A percentile compares a stretch with the other conserved stretches of the same genome.
These are phyloP conservation scores for Ciona savignyi DNA, from an alignment of 23 tunicate genomes.

Conservation along the genomic window DNA sequence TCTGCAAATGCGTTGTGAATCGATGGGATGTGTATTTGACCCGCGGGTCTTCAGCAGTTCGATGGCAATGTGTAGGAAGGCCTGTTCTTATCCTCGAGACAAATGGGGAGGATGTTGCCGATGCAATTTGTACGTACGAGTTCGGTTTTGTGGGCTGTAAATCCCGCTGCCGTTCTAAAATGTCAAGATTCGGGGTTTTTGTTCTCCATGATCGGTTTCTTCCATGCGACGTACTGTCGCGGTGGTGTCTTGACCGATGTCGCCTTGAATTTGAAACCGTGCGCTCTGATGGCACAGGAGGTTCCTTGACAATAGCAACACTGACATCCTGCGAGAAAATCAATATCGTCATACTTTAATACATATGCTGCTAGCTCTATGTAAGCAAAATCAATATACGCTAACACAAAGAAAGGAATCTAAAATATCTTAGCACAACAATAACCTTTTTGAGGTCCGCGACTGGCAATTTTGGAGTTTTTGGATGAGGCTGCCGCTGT, in stretches of 20 bases:
- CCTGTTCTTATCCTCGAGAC: not conserved
- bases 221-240: not conserved
- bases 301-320: too few species aligned
- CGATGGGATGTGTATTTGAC: constrained; percentile 7
- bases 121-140: constrained; percentile 82
- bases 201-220: constrained; percentile 34
- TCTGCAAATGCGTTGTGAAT: constrained; percentile 5
- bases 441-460: not conserved
- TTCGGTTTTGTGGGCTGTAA: constrained; percentile 85
- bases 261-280: too few species aligned
- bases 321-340: too few species aligned
- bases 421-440: too few species aligned
- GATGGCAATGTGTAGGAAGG: not conserved
- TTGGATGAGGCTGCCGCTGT: not conserved
- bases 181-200: constrained; percentile 72
- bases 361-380: too few species aligned
- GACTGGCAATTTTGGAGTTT: not conserved
- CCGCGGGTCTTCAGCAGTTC: not conserved
- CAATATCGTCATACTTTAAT: too few species aligned
- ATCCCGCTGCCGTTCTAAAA: constrained; percentile 56
- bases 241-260: constrained; percentile 10
- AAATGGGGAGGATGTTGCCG: constrained; percentile 16
- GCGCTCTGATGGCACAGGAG: too few species aligned
- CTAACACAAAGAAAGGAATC: too few species aligned
- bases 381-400: too few species aligned